phyloP scores from a whole-genome alignment of 2,113 vertebrate genomes.

The human (Homo sapiens) region DNA sequence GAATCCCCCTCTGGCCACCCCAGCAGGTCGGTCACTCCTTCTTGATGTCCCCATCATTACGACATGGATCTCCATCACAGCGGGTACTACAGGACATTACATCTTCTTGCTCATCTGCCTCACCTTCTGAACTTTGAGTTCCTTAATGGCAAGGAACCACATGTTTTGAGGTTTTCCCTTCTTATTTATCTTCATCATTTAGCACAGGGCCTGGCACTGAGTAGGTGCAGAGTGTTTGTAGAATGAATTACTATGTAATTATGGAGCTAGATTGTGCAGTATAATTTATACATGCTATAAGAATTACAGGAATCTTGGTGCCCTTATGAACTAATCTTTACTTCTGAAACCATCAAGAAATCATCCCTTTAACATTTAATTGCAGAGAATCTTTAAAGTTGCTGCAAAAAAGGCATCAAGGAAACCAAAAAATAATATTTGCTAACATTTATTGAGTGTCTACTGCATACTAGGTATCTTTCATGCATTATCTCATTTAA shows the following conservation, averaged over 20 bases:
- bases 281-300: background rate
- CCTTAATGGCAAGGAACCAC: background rate
- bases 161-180: background rate
- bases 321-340: background rate
- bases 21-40: background rate
- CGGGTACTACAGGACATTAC: background rate
- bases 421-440: background rate
- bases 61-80: accelerated
- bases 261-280: background rate
- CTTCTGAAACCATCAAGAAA: conserved; percentile 17
- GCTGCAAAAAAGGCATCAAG: background rate
- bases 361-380: background rate
- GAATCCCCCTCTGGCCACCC: background rate
- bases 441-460: background rate
- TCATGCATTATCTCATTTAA: background rate
- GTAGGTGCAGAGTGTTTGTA: background rate
- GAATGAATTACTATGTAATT: background rate
- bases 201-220: background rate
- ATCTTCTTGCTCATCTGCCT: background rate
- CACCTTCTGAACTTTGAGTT: background rate
- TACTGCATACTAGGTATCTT: background rate
- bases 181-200: background rate
- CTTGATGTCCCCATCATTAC: background rate
- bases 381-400: background rate
- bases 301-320: background rate